Conservation (phyloP, 2,797 vertebrate species). For the Xiphophorus birchmanni region DNA sequence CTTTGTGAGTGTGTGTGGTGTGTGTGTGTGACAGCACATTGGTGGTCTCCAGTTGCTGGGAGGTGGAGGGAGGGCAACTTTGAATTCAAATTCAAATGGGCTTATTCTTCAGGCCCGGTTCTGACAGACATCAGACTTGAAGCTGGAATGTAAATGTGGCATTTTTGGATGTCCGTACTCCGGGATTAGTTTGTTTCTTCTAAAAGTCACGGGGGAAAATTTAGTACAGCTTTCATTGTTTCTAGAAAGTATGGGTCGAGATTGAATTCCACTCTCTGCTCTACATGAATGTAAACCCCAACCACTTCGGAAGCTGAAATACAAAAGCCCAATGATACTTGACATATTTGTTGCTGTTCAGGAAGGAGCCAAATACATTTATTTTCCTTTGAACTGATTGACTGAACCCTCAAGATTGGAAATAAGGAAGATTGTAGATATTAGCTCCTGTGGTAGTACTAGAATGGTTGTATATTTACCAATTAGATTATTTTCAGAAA, state of each 20-base stretch:
- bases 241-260: neutral
- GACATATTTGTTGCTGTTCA: neutral
- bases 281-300: neutral
- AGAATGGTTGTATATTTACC: neutral
- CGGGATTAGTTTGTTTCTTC: neutral
- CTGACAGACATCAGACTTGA: conserved; percentile 43
- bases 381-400: neutral
- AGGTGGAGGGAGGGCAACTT: conserved; percentile 39
- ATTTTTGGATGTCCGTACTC: neutral
- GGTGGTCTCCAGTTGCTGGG: conserved; percentile 64
- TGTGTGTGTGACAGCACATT: conserved; percentile 15
- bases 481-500: too few relatives aligned
- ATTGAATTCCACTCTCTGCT: neutral
- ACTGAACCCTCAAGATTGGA: neutral
- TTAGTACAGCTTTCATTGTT: neutral
- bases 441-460: neutral
- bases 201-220: neutral
- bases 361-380: neutral
- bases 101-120: conserved; percentile 51
- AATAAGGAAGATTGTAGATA: neutral
- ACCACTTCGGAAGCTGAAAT: neutral
- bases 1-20: conserved; percentile 15
- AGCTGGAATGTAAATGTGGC: conserved; percentile 26
- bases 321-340: neutral
- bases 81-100: conserved; percentile 81